Evolutionary conservation across 2,888 invertebrate species (phyloP), one percentile per base, ranked within the genome.

Genomic region (Byasa hedistus): DNA sequence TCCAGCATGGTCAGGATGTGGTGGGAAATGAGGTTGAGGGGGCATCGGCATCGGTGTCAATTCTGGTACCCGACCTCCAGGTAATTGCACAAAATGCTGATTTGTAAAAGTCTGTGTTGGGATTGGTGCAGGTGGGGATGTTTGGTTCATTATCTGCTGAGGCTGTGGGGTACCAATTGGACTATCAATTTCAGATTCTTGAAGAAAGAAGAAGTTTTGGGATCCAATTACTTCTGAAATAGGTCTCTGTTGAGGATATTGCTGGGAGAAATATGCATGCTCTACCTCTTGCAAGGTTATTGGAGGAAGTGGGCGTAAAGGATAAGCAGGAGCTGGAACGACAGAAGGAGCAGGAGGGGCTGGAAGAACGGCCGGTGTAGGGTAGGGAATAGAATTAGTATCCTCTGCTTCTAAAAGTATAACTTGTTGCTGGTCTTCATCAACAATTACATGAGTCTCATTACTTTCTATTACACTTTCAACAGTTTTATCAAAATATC

Each of bases 131-230:
- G 81, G 79, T 21, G 79, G 78, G 32, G 87, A 85, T 52, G 88
- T 86, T 72, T 93, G 93, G 56, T 87, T 88, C 44, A 84, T 72
- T 15, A 86, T 78, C 17, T 79, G 82, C 15, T 84, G 91, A 74
- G 84, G 93, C 79, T 87, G 93, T 2, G 92, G 91, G 2, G 93
- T 89, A 24, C 91, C 88, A 36, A 95, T 94, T 0, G 96, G 95
- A 61, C 95, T 94, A 82, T 97, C 97, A 71, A 97, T 92, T 87
- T 98, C 98, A 24, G 98, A 98, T 79, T 98, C 98, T 91, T 98
- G 97, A 65, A 98, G 93, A 84, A 96, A 96, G 83, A 94, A 95
- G 86, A 96, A 96, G 81, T 95, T 96, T 67, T 95, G 95, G 10
- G 94, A 93, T 36, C 96, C 96, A 72, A 96, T 94, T 39, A 96